Base-by-base conservation (phyloP, 2,113 vertebrate species). In the Corapipo altera region DNA sequence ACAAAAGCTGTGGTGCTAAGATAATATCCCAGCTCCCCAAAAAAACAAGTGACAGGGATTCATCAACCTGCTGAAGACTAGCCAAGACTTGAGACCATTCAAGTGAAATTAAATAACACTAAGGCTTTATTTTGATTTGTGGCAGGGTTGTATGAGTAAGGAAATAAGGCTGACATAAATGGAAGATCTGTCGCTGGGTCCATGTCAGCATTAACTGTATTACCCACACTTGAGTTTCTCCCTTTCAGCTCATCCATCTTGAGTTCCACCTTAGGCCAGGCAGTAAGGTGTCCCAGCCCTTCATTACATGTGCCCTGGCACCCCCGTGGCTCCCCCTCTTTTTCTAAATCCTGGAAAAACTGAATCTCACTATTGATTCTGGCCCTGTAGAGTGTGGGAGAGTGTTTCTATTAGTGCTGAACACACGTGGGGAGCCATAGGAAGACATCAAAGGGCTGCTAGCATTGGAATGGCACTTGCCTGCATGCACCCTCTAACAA, bases 361-460 rank as follows among this genome's bases (percentile, higher is more conserved):
- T 92, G 57, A 61, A 71, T 69, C 33, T 41, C 0, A 0, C 33
- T 41, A 15, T 11, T 65, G 23, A 62, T 89, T 89, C 41, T 44
- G 55, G 41, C 35, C 35, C 14, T 1, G 2, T 1, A 62, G 35
- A 65, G 37, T 1, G 0, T 32, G 35, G 30, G 70, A 57, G 13
- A 61, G 7, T 33, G 32, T 55, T 43, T 52, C 27, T 33, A 1
- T n/a, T n/a, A 26, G 28, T 14, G n/a, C 49, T 62, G 27, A 46
- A 52, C 39, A 37, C 37, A 46, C 22, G 37, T 46, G 19, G 24
- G 84, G 11, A 54, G 57, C 43, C 46, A 8, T 43, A 39, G 35
- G 11, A 92, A 78, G 80, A 19, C 28, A 10, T 8, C 70, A 64
- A 74, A 65, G 24, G 23, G 39, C 15, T 22, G 27, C 8, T 33